A percentile compares a stretch with the other conserved stretches of the same genome.
These are phyloP conservation scores for Sciaenops ocellatus DNA, from an alignment of 2,797 vertebrate genomes.

Conservation along the genomic window DNA sequence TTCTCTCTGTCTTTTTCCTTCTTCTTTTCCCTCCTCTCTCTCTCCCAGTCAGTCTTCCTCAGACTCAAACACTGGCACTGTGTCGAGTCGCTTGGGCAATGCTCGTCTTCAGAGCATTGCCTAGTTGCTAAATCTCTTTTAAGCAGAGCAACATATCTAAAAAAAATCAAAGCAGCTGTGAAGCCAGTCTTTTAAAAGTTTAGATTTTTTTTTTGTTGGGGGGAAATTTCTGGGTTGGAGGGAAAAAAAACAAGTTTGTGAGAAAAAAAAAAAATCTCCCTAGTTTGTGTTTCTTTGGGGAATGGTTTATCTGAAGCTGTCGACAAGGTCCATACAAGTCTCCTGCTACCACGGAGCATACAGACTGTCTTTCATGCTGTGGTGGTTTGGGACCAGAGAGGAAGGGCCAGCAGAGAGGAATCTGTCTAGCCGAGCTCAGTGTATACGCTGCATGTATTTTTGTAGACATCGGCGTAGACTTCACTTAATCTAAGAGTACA, in stretches of 20 bases:
- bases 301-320: constrained; percentile 82
- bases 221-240: constrained; percentile 60
- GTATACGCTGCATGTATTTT: constrained; percentile 80
- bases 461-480: constrained; percentile 85
- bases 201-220: constrained; percentile 57
- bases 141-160: constrained; percentile 61
- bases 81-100: constrained; percentile 45
- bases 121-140: constrained; percentile 79
- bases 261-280: constrained; percentile 61
- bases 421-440: constrained; percentile 72
- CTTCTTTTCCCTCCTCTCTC: neutral
- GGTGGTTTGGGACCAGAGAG: constrained; percentile 79
- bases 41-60: constrained; percentile 34
- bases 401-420: constrained; percentile 78
- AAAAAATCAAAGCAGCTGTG: constrained; percentile 76
- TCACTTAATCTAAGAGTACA: constrained; percentile 87
- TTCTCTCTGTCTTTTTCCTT: constrained; percentile 13
- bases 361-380: constrained; percentile 82
- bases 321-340: constrained; percentile 82
- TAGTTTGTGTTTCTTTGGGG: constrained; percentile 80
- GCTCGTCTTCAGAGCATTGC: constrained; percentile 66
- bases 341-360: constrained; percentile 74
- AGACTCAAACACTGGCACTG: constrained; percentile 48
- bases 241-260: constrained; percentile 68
- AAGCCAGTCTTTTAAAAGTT: constrained; percentile 75